Conservation (phyloP, 1,140 invertebrate species). For the Drosophila murphyi region DNA sequence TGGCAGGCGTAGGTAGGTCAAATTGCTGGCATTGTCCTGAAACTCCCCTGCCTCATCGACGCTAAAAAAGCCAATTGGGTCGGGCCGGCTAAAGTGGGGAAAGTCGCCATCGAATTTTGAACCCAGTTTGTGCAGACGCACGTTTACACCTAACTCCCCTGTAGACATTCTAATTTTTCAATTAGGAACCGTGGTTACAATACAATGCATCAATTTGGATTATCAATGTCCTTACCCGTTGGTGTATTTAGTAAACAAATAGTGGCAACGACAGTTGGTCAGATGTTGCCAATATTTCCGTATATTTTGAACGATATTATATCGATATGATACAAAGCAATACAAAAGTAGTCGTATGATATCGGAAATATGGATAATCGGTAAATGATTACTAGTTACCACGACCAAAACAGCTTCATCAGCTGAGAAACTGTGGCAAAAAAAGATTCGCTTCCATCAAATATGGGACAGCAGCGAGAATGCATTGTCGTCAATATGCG, state of each 20-base stretch:
- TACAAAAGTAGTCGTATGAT: background rate
- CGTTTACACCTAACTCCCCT: background rate
- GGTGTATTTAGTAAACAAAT: background rate
- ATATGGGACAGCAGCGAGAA: constrained; percentile 58
- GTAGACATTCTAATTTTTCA: background rate
- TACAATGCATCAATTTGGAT: background rate
- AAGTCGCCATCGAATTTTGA: constrained; percentile 20
- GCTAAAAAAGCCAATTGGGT: constrained; percentile 44
- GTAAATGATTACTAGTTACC: background rate
- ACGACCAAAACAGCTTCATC: constrained; percentile 2
- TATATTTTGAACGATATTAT: no score
- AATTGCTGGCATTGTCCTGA: constrained; percentile 35
- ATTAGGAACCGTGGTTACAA: background rate
- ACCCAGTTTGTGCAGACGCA: constrained; percentile 24
- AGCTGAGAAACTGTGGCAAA: background rate
- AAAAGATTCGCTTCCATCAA: background rate
- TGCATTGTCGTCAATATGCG: constrained; percentile 85
- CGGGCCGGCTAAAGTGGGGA: constrained; percentile 30
- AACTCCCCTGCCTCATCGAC: constrained; percentile 26
- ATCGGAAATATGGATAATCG: constrained; percentile 1
- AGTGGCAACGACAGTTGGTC: background rate
- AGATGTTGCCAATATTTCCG: no score
- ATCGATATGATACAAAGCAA: background rate
- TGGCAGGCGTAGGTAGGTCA: constrained; percentile 35
- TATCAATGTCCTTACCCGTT: background rate